Evolutionary conservation across 2,797 vertebrate species (phyloP).

Genomic region (Hafferia zeledoni): DNA sequence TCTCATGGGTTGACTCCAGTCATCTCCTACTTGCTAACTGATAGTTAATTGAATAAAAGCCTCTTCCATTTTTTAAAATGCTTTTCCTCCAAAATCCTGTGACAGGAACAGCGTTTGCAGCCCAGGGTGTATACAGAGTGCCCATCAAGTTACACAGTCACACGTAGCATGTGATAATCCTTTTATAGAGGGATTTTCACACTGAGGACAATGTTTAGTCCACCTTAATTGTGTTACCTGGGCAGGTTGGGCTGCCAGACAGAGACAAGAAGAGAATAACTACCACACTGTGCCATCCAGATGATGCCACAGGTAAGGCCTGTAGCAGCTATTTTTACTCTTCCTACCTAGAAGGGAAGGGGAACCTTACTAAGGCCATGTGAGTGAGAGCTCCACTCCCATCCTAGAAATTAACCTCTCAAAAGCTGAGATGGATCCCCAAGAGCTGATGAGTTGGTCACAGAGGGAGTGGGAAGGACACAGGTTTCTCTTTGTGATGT

Average conservation of each 20-base stretch:
- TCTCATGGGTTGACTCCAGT: not conserved
- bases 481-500: not conserved
- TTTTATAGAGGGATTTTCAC: not conserved
- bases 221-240: not conserved
- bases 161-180: not conserved
- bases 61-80: not conserved
- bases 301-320: accelerated
- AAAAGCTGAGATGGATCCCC: not conserved
- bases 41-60: not conserved
- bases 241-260: not conserved
- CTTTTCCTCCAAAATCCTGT: not conserved
- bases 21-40: not conserved
- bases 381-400: not conserved
- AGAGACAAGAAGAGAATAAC: not conserved
- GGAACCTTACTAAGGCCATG: not conserved
- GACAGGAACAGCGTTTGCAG: not conserved
- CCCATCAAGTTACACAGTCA: not conserved
- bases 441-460: not conserved
- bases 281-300: not conserved
- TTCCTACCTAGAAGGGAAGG: not conserved
- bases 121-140: not conserved
- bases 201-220: not conserved
- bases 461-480: not conserved
- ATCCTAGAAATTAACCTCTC: not conserved
- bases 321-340: not conserved